A percentile compares a stretch with the other conserved stretches of the same genome.
These are phyloP conservation scores for Gasterosteus aculeatus DNA, from an alignment of 2,113 vertebrate genomes.

Conservation along the genomic window DNA sequence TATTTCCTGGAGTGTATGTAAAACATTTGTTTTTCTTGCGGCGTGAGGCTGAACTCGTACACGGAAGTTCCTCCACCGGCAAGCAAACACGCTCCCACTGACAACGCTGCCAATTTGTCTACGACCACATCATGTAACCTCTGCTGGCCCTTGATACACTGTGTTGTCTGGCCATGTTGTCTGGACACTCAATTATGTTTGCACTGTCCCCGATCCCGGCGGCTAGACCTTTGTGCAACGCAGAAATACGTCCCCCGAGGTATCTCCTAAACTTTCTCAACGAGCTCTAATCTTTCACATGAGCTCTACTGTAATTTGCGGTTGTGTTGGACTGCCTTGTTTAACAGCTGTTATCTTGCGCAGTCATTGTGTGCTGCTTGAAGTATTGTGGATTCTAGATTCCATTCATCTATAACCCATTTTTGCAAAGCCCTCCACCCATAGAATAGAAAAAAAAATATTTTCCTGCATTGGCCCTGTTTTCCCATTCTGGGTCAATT, in stretches of 20 bases:
- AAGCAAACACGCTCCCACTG: neutral
- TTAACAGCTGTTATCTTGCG: slow-evolving; percentile 11
- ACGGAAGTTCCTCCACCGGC: neutral
- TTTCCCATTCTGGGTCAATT: neutral
- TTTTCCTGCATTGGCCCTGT: neutral
- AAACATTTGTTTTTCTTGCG: neutral
- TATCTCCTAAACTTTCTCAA: slow-evolving; percentile 21
- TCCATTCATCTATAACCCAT: too few relatives aligned
- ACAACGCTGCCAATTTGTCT: neutral
- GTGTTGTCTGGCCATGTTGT: slow-evolving; percentile 34
- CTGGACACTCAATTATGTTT: slow-evolving; percentile 23
- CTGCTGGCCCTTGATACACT: slow-evolving; percentile 26
- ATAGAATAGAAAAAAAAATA: neutral
- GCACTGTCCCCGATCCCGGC: slow-evolving; percentile 20
- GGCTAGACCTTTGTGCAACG: slow-evolving; percentile 44
- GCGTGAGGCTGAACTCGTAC: neutral
- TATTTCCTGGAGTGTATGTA: neutral
- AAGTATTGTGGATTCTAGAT: neutral
- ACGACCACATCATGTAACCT: slow-evolving; percentile 12
- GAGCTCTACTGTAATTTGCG: slow-evolving; percentile 7
- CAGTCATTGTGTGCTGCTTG: neutral
- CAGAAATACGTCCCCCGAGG: slow-evolving; percentile 13
- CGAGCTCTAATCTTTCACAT: neutral
- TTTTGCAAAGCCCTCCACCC: neutral
- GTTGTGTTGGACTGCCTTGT: neutral